A percentile compares a stretch with the other conserved stretches of the same genome.
Evolutionary conservation across 2,888 invertebrate genomes (phyloP).

Genomic region (Elegia similella): DNA sequence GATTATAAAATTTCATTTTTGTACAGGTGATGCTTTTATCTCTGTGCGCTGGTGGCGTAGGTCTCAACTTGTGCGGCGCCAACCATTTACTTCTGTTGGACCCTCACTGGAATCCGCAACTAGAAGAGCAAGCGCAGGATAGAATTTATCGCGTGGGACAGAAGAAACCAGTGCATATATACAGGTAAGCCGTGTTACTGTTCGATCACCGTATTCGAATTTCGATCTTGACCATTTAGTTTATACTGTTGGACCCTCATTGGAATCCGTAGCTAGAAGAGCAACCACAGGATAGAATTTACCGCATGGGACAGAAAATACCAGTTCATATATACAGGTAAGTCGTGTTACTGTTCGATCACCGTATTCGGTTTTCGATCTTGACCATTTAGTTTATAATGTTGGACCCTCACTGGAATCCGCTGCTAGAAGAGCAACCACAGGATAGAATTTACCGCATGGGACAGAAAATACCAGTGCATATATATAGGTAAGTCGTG

Average conservation of each 20-base stretch:
- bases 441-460: constrained; percentile 70
- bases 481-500: too few relatives aligned
- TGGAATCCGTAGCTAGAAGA: neutral
- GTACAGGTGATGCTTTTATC: constrained; percentile 89
- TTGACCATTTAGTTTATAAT: too few relatives aligned
- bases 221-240: neutral
- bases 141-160: constrained; percentile 96
- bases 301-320: constrained; percentile 84
- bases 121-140: constrained; percentile 97
- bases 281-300: constrained; percentile 68
- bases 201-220: too few relatives aligned
- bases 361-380: too few relatives aligned
- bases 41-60: constrained; percentile 96
- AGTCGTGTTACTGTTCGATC: too few relatives aligned
- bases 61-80: constrained; percentile 95
- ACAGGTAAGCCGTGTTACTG: constrained; percentile 82
- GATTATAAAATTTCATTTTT: too few relatives aligned
- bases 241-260: neutral
- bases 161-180: constrained; percentile 88
- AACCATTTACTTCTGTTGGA: constrained; percentile 95
- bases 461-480: constrained; percentile 84
- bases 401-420: too few relatives aligned
- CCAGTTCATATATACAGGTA: constrained; percentile 72
- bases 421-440: neutral
- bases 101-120: constrained; percentile 98